Evolutionary conservation across 2,113 vertebrate genomes (phyloP).

Genomic region (Hypanus sabinus): DNA sequence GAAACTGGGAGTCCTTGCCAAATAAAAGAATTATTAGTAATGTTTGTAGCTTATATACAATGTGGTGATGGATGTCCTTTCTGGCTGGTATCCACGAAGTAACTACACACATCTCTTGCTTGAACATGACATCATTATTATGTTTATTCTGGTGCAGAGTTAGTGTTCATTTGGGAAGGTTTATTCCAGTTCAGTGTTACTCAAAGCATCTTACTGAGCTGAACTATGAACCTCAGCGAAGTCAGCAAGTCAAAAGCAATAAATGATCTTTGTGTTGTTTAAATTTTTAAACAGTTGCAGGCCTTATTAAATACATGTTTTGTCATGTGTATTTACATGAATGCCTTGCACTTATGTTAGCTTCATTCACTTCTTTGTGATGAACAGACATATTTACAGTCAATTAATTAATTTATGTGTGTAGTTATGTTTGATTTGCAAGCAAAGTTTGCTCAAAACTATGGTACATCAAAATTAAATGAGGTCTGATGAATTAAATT

Average conservation of each 20-base stretch:
- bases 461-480: background rate
- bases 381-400: background rate
- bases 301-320: background rate
- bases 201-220: background rate
- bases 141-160: background rate
- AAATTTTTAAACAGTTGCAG: background rate
- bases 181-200: background rate
- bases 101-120: background rate
- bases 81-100: background rate
- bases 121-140: background rate
- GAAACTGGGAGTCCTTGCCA: background rate
- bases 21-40: background rate
- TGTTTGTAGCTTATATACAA: background rate
- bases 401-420: background rate
- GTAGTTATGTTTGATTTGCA: background rate
- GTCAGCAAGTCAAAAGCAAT: background rate
- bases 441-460: background rate
- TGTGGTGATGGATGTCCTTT: slow-evolving; percentile 8
- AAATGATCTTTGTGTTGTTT: background rate
- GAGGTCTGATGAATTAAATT: background rate
- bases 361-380: background rate
- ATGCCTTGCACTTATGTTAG: background rate
- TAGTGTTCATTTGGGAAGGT: background rate
- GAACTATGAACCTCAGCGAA: background rate
- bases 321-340: background rate